Evolutionary conservation across 2,888 invertebrate species (phyloP).

Genomic region (Macrophya alboannulata): DNA sequence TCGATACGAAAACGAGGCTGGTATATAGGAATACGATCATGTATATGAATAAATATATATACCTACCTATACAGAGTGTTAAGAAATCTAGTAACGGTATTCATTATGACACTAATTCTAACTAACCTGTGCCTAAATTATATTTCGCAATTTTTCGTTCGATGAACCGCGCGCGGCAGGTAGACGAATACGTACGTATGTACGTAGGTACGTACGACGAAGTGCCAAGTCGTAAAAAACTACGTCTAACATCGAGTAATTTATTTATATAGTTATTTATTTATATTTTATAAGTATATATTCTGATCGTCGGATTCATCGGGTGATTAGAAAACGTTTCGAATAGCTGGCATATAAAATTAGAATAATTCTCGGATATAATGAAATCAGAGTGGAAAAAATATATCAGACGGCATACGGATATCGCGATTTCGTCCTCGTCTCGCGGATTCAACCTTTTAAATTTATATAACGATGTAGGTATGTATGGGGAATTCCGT

Average conservation of each 20-base stretch:
- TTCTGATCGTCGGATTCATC: constrained; percentile 64
- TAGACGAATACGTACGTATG: background rate
- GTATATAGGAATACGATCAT: background rate
- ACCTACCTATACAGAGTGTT: background rate
- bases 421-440: too few relatives aligned
- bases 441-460: too few relatives aligned
- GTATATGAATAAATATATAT: too few relatives aligned
- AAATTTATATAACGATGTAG: too few relatives aligned
- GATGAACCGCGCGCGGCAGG: constrained; percentile 47
- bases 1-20: background rate
- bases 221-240: constrained; percentile 71
- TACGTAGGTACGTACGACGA: background rate
- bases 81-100: constrained; percentile 50
- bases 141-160: constrained; percentile 55
- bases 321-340: constrained; percentile 72
- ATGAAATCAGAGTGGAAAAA: constrained; percentile 72
- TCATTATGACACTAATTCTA: constrained; percentile 53
- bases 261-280: constrained; percentile 71
- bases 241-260: too few relatives aligned
- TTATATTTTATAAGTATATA: constrained; percentile 67
- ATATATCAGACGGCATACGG: too few relatives aligned
- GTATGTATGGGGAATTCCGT: too few relatives aligned
- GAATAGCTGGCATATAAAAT: constrained; percentile 61
- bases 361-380: constrained; percentile 71
- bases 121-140: constrained; percentile 26